Percentiles rank a stretch among this genome's conserved stretches.
These are phyloP conservation scores for Mesorhabditis sp. DNA, from an alignment of 2,888 invertebrate species.

Conservation along the genomic window DNA sequence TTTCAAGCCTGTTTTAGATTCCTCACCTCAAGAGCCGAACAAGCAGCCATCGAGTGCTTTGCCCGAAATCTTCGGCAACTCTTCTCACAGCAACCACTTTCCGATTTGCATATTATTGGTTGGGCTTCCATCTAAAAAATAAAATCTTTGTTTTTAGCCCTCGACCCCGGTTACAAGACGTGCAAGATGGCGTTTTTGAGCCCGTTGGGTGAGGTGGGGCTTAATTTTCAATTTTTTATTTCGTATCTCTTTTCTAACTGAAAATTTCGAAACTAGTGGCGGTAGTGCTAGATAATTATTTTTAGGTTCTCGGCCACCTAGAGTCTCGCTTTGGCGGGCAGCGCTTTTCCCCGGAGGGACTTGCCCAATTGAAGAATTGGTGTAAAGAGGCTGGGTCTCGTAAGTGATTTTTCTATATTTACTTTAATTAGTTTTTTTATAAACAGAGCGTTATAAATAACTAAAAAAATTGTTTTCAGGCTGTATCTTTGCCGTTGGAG, in stretches of 20 bases:
- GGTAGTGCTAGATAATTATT: no score
- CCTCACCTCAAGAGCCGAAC: constrained; percentile 74
- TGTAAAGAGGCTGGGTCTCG: no score
- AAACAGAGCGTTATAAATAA: no score
- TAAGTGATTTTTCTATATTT: no score
- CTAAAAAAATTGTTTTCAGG: no score
- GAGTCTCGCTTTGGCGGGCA: no score
- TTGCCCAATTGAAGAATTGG: no score
- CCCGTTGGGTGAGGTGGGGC: constrained; percentile 15
- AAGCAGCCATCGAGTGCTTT: constrained; percentile 80
- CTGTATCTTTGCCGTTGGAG: constrained; percentile 69
- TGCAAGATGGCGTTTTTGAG: constrained; percentile 80
- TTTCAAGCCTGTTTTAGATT: constrained; percentile 61
- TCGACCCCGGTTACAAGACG: constrained; percentile 85
- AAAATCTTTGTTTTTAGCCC: constrained; percentile 62
- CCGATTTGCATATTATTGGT: constrained; percentile 69
- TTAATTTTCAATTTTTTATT: background rate
- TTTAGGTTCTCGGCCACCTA: no score
- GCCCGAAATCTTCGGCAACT: constrained; percentile 79
- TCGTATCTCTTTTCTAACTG: no score
- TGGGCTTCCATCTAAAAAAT: background rate
- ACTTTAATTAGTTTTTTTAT: no score
- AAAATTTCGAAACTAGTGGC: no score
- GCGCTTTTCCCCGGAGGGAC: no score
- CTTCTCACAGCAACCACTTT: constrained; percentile 75